These are phyloP conservation scores for Phrynocephalus guinanensis DNA, from an alignment of 2,797 vertebrate species.

Conservation along the genomic window DNA sequence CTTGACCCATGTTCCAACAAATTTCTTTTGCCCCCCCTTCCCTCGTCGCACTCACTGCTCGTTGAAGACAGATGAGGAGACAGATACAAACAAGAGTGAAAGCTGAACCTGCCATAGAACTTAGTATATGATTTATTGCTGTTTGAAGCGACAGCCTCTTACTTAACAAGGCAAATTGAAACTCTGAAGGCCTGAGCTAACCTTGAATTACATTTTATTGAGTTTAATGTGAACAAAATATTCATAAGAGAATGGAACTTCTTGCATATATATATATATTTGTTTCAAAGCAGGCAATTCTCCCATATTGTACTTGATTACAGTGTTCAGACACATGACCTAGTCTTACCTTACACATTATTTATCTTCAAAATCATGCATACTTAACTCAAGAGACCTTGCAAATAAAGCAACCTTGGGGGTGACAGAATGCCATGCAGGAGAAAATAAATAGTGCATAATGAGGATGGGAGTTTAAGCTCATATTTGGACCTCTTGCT, in stretches of 20 bases:
- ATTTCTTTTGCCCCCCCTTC: not conserved
- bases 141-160: not conserved
- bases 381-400: slow-evolving; percentile 12
- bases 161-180: slow-evolving; percentile 5
- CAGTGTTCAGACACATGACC: not conserved
- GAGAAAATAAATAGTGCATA: slow-evolving; percentile 33
- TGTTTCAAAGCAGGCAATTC: slow-evolving; percentile 4
- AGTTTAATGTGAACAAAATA: not conserved
- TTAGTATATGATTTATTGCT: not conserved
- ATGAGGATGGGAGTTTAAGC: slow-evolving; percentile 6
- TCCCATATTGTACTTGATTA: not conserved
- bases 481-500: not conserved
- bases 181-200: not conserved
- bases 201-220: slow-evolving; percentile 15
- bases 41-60: not conserved
- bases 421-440: not conserved
- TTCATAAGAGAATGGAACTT: not conserved
- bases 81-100: not conserved
- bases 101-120: not conserved
- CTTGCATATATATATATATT: not conserved
- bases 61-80: not conserved
- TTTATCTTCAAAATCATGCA: slow-evolving; percentile 33
- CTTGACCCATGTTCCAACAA: not conserved
- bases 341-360: not conserved
- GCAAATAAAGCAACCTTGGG: slow-evolving; percentile 18